phyloP scores from a whole-genome alignment of 1,140 invertebrate genomes.

The Drosophila biarmipes region DNA sequence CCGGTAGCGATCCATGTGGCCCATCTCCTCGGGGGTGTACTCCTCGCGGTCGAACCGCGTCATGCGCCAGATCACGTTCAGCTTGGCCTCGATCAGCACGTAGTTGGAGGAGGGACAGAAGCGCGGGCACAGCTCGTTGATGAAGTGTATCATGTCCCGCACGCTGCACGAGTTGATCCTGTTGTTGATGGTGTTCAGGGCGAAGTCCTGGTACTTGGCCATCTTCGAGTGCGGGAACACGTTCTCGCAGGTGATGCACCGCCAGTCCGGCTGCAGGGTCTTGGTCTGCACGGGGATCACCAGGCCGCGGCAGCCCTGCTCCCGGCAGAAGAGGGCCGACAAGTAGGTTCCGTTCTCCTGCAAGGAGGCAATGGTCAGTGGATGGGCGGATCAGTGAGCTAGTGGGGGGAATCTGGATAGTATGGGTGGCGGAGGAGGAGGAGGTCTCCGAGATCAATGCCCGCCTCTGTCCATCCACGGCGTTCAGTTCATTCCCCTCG shows the following conservation, averaged over 20 bases:
- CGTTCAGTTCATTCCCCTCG: background rate
- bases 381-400: background rate
- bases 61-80: constrained; percentile 83
- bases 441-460: background rate
- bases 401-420: background rate
- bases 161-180: constrained; percentile 78
- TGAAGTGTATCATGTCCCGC: constrained; percentile 79
- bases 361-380: background rate
- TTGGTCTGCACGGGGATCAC: constrained; percentile 80
- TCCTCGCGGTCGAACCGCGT: constrained; percentile 59
- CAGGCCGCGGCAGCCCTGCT: constrained; percentile 76
- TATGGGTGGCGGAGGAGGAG: too few relatives aligned
- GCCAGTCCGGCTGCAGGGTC: constrained; percentile 77
- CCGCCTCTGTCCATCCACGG: constrained; percentile 33
- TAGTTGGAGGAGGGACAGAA: constrained; percentile 82
- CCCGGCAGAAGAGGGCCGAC: constrained; percentile 78
- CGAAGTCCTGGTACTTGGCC: constrained; percentile 81
- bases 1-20: constrained; percentile 83
- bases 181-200: constrained; percentile 80
- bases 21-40: constrained; percentile 64
- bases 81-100: constrained; percentile 78
- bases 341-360: constrained; percentile 82
- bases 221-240: constrained; percentile 77
- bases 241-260: constrained; percentile 74
- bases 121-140: constrained; percentile 78